Evolutionary conservation across 2,113 vertebrate genomes (phyloP), one percentile per base, ranked within the genome.

Genomic region (Ancistrus triradiatus): DNA sequence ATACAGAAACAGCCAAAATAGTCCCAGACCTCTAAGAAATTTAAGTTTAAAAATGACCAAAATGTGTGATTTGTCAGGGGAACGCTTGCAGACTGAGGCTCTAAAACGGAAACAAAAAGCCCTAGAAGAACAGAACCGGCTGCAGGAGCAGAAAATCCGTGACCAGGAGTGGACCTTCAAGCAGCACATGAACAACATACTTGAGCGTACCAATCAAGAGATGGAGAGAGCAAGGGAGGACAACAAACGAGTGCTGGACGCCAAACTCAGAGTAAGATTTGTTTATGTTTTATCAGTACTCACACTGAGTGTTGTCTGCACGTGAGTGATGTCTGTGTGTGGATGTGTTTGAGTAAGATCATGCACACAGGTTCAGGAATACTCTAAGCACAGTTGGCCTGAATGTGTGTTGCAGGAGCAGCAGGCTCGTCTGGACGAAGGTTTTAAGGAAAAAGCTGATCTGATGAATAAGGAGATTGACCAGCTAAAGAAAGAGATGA

Each of bases 381-480:
- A n/a, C n/a, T n/a, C n/a, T n/a, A n/a, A n/a, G n/a, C n/a, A n/a
- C n/a, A n/a, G n/a, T n/a, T n/a, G n/a, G n/a, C n/a, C n/a, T n/a
- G n/a, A n/a, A n/a, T 66, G 2, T 59, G 11, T 51, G 13, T 70
- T 66, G 7, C 63, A 76, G 74, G 74, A 76, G 44, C 64, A 56
- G 6, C 14, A 37, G 5, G 44, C 15, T 48, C 67, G 74, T 24
- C 3, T 65, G 9, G 5, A 65, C 3, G 18, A 68, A 21, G 71
- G 68, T 11, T 74, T 77, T 38, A 3, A 64, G 7, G 7, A 52
- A 8, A 44, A 35, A 13, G 69, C 72, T 17, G 4, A 21, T 7
- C 31, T 1, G 14, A 47, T 77, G 64, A 28, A 65, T 13, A 22
- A 21, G 1, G 35, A 74, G 21, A 74, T 77, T 44, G 9, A 68